Evolutionary conservation across 1,140 invertebrate genomes (phyloP).

Genomic region (Ceratina japonica): DNA sequence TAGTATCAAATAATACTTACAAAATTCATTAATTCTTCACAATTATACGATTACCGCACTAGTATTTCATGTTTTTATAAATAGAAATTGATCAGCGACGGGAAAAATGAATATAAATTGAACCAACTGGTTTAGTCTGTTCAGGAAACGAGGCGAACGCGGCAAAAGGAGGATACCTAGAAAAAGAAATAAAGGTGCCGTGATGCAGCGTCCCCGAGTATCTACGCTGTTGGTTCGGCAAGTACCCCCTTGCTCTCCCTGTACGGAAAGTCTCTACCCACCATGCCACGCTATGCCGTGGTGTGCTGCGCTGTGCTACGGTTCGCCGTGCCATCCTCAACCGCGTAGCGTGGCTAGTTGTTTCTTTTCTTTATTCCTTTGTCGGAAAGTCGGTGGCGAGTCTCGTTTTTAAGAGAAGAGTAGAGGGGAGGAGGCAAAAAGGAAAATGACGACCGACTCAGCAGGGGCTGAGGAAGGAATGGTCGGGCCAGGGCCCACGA

Average conservation of each 20-base stretch:
- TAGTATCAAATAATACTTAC: too few relatives aligned
- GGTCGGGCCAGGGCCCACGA: conserved; percentile 31
- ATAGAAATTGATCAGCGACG: too few relatives aligned
- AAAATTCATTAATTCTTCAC: too few relatives aligned
- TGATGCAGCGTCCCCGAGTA: conserved; percentile 2
- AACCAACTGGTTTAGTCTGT: too few relatives aligned
- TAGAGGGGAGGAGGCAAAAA: conserved; percentile 62
- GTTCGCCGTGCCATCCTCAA: conserved; percentile 73
- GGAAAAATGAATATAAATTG: too few relatives aligned
- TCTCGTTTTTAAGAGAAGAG: conserved; percentile 74
- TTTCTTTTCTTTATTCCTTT: conserved; percentile 80
- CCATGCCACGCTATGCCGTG: conserved; percentile 66
- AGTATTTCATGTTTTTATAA: too few relatives aligned
- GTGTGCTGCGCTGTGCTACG: conserved; percentile 60
- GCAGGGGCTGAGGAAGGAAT: conserved; percentile 62
- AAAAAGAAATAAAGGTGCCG: background rate
- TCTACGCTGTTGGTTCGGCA: conserved; percentile 69
- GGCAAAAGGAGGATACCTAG: too few relatives aligned
- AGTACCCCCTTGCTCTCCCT: conserved; percentile 63
- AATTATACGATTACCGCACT: too few relatives aligned
- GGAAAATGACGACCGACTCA: conserved; percentile 67
- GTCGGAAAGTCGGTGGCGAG: conserved; percentile 78
- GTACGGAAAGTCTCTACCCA: conserved; percentile 68
- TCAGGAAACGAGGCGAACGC: too few relatives aligned
- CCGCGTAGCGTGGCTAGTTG: conserved; percentile 75